Percentiles rank a stretch among this genome's conserved stretches.
Conservation (phyloP, 2,888 invertebrate species). For the Diplolepis rosae region DNA sequence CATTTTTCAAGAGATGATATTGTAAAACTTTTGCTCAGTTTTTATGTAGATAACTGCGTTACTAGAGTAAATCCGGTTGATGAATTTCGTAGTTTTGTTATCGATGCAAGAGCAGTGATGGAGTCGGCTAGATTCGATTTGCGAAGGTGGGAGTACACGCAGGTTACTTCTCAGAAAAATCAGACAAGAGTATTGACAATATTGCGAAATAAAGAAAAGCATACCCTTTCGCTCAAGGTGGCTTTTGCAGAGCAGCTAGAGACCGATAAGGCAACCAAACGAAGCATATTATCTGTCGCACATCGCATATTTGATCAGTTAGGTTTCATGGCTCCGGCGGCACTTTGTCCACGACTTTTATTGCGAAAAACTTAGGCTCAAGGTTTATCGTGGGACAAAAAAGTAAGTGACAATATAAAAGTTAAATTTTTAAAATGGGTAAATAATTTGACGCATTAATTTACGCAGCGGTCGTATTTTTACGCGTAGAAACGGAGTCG, state of each 20-base stretch:
- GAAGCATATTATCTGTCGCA: constrained; percentile 38
- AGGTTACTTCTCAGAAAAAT: constrained; percentile 6
- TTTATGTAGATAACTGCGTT: constrained; percentile 51
- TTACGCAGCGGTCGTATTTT: constrained; percentile 53
- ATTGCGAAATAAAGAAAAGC: constrained; percentile 36
- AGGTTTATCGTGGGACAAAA: constrained; percentile 40
- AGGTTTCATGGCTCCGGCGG: constrained; percentile 38
- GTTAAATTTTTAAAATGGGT: constrained; percentile 48
- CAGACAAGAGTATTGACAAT: constrained; percentile 36
- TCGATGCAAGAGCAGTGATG: constrained; percentile 39
- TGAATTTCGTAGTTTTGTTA: constrained; percentile 33
- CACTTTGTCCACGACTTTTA: constrained; percentile 42
- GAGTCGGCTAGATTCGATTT: constrained; percentile 43
- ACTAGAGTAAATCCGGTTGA: constrained; percentile 38
- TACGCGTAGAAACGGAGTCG: constrained; percentile 24
- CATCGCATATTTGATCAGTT: constrained; percentile 44
- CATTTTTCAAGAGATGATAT: not conserved
- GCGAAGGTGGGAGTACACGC: constrained; percentile 43
- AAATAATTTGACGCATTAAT: constrained; percentile 57
- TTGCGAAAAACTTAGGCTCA: constrained; percentile 40
- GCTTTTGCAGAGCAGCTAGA: constrained; percentile 12
- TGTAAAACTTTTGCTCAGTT: constrained; percentile 39
- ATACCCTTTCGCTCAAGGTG: constrained; percentile 34
- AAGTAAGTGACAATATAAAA: constrained; percentile 31
- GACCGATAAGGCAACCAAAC: constrained; percentile 37